Conservation (phyloP, 2,888 invertebrate species). For the Apoda limacodes region DNA sequence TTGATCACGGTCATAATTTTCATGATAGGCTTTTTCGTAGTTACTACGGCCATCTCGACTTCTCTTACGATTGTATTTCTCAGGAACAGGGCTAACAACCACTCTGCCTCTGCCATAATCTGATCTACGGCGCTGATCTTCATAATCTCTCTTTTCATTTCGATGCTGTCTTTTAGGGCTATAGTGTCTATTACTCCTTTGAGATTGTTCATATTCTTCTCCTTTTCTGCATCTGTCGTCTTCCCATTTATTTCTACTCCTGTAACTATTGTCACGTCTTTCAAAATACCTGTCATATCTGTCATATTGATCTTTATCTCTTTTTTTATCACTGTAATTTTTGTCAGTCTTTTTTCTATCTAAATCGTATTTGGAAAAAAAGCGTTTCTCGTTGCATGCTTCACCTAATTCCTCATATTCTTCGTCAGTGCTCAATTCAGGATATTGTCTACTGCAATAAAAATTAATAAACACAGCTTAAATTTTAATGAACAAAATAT, state of each 20-base stretch:
- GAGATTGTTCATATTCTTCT: slow-evolving; percentile 28
- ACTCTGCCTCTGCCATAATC: slow-evolving; percentile 27
- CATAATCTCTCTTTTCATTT: slow-evolving; percentile 23
- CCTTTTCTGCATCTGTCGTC: slow-evolving; percentile 24
- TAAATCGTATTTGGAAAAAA: too few relatives aligned
- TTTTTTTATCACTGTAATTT: slow-evolving; percentile 7
- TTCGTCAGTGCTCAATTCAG: slow-evolving; percentile 38
- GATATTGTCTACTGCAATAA: slow-evolving; percentile 13
- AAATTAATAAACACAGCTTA: not conserved
- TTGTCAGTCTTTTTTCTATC: slow-evolving; percentile 23
- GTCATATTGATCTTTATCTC: slow-evolving; percentile 9
- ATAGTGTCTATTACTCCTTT: slow-evolving; percentile 25
- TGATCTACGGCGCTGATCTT: slow-evolving; percentile 24
- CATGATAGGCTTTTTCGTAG: slow-evolving; percentile 21
- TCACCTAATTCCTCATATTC: slow-evolving; percentile 26
- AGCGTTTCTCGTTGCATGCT: slow-evolving; percentile 19
- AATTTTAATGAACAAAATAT: slow-evolving; percentile 1
- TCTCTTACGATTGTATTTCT: slow-evolving; percentile 24
- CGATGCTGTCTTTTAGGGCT: slow-evolving; percentile 31
- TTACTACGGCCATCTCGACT: slow-evolving; percentile 24
- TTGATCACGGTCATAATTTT: slow-evolving; percentile 24
- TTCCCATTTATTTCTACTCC: slow-evolving; percentile 14
- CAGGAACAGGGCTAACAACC: slow-evolving; percentile 32
- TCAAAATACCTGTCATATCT: slow-evolving; percentile 16
- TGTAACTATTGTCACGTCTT: slow-evolving; percentile 20